phyloP scores from a whole-genome alignment of 2,888 invertebrate species.

The Dasysyrphus albostriatus region DNA sequence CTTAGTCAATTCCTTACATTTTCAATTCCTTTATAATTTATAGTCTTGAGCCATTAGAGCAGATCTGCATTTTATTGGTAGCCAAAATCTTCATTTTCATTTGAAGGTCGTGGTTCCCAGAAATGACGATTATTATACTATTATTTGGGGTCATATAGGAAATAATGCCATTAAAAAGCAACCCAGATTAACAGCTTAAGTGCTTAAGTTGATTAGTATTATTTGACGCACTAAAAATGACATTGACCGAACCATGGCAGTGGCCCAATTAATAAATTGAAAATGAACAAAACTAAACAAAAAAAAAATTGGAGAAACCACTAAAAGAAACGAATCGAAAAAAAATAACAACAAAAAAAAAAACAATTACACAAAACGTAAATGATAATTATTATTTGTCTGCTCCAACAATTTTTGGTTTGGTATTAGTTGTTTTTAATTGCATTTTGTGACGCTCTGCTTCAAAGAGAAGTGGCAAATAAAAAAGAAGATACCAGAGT shows the following conservation, averaged over 20 bases:
- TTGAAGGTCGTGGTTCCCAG: neutral
- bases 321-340: conserved; percentile 12
- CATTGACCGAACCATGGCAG: conserved; percentile 58
- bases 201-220: conserved; percentile 39
- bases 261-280: conserved; percentile 51
- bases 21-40: too few species aligned
- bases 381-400: conserved; percentile 26
- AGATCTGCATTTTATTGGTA: too few species aligned
- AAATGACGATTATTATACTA: neutral
- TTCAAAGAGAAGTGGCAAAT: neutral
- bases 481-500: neutral
- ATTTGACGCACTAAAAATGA: conserved; percentile 45
- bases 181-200: conserved; percentile 43
- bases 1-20: too few species aligned
- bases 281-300: neutral
- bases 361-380: conserved; percentile 36
- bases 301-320: conserved; percentile 10
- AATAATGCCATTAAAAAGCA: neutral
- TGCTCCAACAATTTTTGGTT: conserved; percentile 33
- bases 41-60: too few species aligned
- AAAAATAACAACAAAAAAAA: conserved; percentile 8
- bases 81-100: too few species aligned
- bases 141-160: neutral
- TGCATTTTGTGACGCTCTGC: conserved; percentile 31
- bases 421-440: neutral